Evolutionary conservation across 2,888 invertebrate species (phyloP).

Genomic region (Galeopsomyia nigrocyanea): DNA sequence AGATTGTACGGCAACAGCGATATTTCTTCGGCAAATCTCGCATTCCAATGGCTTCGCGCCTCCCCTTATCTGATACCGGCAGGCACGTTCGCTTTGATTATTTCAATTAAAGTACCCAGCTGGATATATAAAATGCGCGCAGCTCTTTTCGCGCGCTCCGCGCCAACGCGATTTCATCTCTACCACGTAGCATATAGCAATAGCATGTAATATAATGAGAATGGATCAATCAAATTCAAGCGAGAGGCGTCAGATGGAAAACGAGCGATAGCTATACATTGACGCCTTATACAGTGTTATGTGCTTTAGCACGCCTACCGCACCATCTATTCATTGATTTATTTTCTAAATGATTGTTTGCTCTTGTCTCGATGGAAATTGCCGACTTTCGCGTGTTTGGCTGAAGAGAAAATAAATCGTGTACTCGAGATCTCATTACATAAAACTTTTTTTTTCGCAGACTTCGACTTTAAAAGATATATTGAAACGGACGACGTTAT

Average conservation of each 20-base stretch:
- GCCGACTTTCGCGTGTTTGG: no score
- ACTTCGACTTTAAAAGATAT: no score
- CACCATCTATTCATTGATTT: no score
- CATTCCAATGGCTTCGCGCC: slow-evolving; percentile 7
- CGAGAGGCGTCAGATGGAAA: slow-evolving; percentile 6
- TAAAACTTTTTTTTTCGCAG: no score
- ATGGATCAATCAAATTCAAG: slow-evolving; percentile 25
- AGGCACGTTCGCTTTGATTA: slow-evolving; percentile 44
- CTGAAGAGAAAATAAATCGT: no score
- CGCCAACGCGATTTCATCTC: slow-evolving; percentile 16
- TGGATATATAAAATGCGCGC: background rate
- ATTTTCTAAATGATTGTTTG: no score
- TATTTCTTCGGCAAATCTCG: slow-evolving; percentile 5
- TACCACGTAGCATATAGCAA: no score
- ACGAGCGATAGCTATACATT: background rate
- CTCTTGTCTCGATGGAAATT: no score
- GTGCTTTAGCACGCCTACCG: background rate
- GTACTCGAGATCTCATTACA: no score
- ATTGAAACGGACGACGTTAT: no score
- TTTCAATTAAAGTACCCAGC: slow-evolving; percentile 29
- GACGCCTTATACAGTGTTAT: no score
- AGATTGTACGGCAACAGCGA: background rate
- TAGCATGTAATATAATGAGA: slow-evolving; percentile 11
- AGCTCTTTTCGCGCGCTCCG: slow-evolving; percentile 1
- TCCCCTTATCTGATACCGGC: slow-evolving; percentile 26